phyloP scores from a whole-genome alignment of 2,113 vertebrate genomes.

The Platycercus adscitus region DNA sequence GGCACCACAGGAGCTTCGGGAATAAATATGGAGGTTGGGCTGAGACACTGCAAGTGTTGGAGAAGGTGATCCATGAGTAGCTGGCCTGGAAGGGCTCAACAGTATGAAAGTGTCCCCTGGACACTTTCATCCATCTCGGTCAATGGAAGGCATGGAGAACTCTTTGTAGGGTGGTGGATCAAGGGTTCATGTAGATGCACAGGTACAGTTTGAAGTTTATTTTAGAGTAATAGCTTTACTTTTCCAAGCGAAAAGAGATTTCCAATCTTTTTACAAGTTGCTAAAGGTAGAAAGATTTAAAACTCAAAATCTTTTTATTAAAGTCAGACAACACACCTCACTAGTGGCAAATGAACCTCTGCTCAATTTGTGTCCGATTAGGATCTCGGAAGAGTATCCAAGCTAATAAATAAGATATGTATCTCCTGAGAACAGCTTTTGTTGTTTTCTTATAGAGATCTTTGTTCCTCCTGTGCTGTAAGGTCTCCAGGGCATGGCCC shows the following conservation, averaged over 20 bases:
- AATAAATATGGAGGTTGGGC: not conserved
- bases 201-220: not conserved
- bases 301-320: not conserved
- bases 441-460: constrained; percentile 10
- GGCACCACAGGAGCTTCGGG: not conserved
- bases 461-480: not conserved
- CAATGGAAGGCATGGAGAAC: not conserved
- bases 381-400: constrained; percentile 16
- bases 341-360: not conserved
- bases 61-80: not conserved
- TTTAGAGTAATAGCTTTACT: not conserved
- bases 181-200: rapidly evolving
- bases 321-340: not conserved
- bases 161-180: not conserved
- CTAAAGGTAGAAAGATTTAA: not conserved
- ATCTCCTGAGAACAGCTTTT: constrained; percentile 41
- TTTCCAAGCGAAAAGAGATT: not conserved
- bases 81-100: not conserved
- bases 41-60: not conserved
- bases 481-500: constrained; percentile 13
- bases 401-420: constrained; percentile 38
- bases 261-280: not conserved
- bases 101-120: not conserved
- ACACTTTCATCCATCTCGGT: not conserved
- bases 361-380: not conserved